Base-by-base conservation (phyloP, 2,113 vertebrate species). In the Nesoenas mayeri region DNA sequence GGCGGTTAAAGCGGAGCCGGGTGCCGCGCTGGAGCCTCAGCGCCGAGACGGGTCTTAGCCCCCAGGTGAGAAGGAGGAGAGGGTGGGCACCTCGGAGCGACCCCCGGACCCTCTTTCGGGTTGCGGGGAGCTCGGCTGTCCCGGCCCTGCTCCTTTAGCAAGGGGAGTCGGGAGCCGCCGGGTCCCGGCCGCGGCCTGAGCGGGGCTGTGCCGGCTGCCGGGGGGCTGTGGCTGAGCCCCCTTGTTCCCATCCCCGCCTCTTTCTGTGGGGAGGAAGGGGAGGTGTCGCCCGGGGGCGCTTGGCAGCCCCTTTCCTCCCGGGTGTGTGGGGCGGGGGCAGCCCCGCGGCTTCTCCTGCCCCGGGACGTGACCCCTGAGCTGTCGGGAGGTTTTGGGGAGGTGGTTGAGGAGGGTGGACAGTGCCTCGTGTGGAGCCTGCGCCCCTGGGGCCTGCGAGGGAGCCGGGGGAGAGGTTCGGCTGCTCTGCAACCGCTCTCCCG, bases 41-140 rank as follows among this genome's bases (percentile, higher is more conserved):
- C 19, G 36, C 10, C 2, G 38, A 54, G 34, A 9, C 7, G 91
- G 69, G 38, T 81, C 69, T 54, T 86, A 84, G 88, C 12, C 48
- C 42, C 9, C 28, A 92, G 95, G 95, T 94, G 67, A 95, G 83
- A 15, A 28, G 11, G 36, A 24, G 40, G 14, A 9, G 36, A 9
- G 17, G 12, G 22, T 0, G 42, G 15, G 14, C 2, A 25, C 17
- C 31, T 44, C 2, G 8, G 8, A 5, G 22, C 7, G 12, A 3
- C 13, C 20, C 13, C 6, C 11, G 15, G 22, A 7, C 8, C 15
- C 10, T 5, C 8, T 11, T 1, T 15, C 24, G 24, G 5, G 13
- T 28, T 28, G 10, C 0, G 31, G 38, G 21, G 16, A 17, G 28
- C 38, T 75, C 25, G 26, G 21, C 20, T 58, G 47, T 31, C 47